Base-by-base conservation (phyloP, 2,888 invertebrate species). In the Adelognathus sp. region DNA sequence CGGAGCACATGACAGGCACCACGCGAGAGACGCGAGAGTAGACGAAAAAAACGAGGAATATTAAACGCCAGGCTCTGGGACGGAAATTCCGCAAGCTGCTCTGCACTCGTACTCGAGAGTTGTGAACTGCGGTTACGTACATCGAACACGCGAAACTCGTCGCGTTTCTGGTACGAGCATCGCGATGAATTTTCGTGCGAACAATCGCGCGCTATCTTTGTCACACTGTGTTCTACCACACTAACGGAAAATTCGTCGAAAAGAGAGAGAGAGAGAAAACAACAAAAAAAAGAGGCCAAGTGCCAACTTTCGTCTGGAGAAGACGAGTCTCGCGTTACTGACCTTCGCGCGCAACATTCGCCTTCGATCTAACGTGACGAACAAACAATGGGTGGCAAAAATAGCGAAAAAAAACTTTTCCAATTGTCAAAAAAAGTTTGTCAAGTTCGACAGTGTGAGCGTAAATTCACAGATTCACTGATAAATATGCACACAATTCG, bases 321-420 rank as follows among this genome's bases (percentile, higher is more conserved):
- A 46, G 31, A 44, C 4, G 14, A 7, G n/a, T n/a, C 4, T 27
- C 18, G 27, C 63, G 46, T 63, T 46, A 63, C 63, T 63, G 63
- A 63, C 63, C 63, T 63, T 63, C 29, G 46, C 18, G 5, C 29
- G 46, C 18, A 4, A 46, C 21, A 14, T 41, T 6, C 4, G 14
- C 11, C 5, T 6, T 41, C 14, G 14, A 16, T 14, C n/a, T n/a
- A n/a, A n/a, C n/a, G 39, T 5, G 14, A 5, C 4, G 14, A 14
- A 14, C 1, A 41, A 41, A 5, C n/a, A 41, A 16, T 16, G 7
- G 14, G 39, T 14, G 39, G 39, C 39, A 14, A 6, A 14, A 41
- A 1, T 16, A 14, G 14, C 14, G 2, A 6, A 36, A 41, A 41
- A 41, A 4, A 41, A 41, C 39, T 41, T 14, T 41, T n/a, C 6